Base-by-base conservation (phyloP, 2,113 vertebrate species). In the Phyllopteryx taeniolatus region DNA sequence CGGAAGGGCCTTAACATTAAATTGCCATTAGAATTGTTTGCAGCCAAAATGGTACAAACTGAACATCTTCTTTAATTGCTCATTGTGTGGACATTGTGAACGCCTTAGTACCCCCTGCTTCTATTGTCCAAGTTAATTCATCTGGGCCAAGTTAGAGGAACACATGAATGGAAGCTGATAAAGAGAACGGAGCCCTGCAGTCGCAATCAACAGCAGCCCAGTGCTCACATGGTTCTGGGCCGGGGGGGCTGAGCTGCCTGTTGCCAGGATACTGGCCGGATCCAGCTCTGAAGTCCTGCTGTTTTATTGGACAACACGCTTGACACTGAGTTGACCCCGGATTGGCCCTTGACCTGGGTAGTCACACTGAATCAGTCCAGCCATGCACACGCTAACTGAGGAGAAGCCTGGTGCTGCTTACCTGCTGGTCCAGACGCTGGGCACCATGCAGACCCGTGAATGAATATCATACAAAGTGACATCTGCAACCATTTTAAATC, bases 291-390 rank as follows among this genome's bases (percentile, higher is more conserved):
- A 78, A 80, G 77, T 86, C 84, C 88, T 69, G 91, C 92, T 93
- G 93, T 91, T 93, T 92, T 87, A 87, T 88, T 81, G 88, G 88
- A 79, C 81, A 73, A 86, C 86, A 92, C 87, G 85, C 71, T 87
- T 89, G 91, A 92, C 88, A 86, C 80, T 70, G 56, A 64, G 59
- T 89, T 79, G 85, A 87, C 88, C 90, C 63, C 68, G 74, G 88
- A 93, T 90, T 89, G 91, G 80, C 87, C 89, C 82, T 57, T 43
- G 70, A 91, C 89, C 85, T 75, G 70, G 80, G 80, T 46, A 71
- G 85, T 86, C 84, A 88, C 87, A 90, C 90, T 86, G 82, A 82
- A 91, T 90, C 88, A 87, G 84, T 88, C 82, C 76, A 87, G 44
- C 83, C 87, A 85, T 78, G 88, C 53, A 70, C 43, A 78, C 68